A percentile compares a stretch with the other conserved stretches of the same genome.
Conservation (phyloP, 2,797 vertebrate species). For the Alexandromys oeconomus region DNA sequence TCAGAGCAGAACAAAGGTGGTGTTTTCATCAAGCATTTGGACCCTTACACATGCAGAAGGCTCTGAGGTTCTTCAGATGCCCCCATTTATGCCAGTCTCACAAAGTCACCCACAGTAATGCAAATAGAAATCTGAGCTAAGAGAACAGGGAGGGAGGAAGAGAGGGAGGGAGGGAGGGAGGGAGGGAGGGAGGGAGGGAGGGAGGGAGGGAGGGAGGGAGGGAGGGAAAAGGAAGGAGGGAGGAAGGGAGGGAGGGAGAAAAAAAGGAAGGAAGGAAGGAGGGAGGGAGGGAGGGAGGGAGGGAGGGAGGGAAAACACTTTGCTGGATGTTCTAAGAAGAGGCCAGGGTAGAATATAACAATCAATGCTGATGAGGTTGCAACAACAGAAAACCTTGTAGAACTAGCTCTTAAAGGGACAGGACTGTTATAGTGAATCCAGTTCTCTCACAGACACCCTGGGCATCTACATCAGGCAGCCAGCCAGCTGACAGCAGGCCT, state of each 20-base stretch:
- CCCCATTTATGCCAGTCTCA: rapidly evolving
- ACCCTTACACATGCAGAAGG: not conserved
- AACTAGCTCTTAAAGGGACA: not conserved
- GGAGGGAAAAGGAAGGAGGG: rapidly evolving
- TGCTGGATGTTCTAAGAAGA: not conserved
- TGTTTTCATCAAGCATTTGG: not conserved
- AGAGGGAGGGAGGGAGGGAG: rapidly evolving
- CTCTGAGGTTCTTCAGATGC: not conserved
- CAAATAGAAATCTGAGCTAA: not conserved
- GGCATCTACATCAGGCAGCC: not conserved
- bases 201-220: rapidly evolving
- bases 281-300: rapidly evolving
- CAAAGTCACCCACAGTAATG: not conserved
- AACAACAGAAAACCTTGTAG: not conserved
- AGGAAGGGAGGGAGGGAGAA: rapidly evolving
- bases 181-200: rapidly evolving
- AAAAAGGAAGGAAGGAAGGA: rapidly evolving
- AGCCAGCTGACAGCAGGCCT: too few species aligned
- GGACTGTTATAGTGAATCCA: too few species aligned
- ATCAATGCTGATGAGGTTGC: not conserved
- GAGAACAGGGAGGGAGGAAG: not conserved
- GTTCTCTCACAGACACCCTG: not conserved
- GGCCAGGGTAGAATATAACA: not conserved
- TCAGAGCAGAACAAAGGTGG: not conserved
- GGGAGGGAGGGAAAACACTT: not conserved